A percentile compares a stretch with the other conserved stretches of the same genome.
phyloP scores from a whole-genome alignment of 2,113 vertebrate species.

The Sarotherodon lohbergeri region DNA sequence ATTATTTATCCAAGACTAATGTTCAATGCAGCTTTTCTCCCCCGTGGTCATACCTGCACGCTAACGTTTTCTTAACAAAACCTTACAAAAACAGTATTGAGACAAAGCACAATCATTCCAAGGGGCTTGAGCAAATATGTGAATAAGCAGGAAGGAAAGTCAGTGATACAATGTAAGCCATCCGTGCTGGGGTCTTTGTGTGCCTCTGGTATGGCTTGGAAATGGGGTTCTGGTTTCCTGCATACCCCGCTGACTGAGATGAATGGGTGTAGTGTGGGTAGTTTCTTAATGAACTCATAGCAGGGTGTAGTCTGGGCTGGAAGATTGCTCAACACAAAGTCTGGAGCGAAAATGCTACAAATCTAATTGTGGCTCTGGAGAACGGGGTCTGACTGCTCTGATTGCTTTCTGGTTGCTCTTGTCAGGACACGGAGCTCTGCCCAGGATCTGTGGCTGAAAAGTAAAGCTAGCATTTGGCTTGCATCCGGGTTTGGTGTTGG shows the following conservation, averaged over 20 bases:
- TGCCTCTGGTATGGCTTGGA: slow-evolving; percentile 16
- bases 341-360: slow-evolving; percentile 18
- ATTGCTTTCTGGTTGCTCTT: slow-evolving; percentile 41
- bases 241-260: slow-evolving; percentile 39
- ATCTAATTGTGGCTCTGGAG: slow-evolving; percentile 48
- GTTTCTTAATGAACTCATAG: slow-evolving; percentile 56
- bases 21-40: not conserved
- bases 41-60: not conserved
- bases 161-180: slow-evolving; percentile 14
- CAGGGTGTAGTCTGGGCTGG: slow-evolving; percentile 45
- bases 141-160: not conserved
- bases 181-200: slow-evolving; percentile 22
- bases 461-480: slow-evolving; percentile 11
- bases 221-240: slow-evolving; percentile 51
- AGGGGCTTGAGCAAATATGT: not conserved
- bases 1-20: not conserved
- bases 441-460: slow-evolving; percentile 30
- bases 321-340: slow-evolving; percentile 35
- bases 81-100: not conserved
- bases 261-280: slow-evolving; percentile 43
- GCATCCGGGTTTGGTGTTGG: slow-evolving; percentile 9
- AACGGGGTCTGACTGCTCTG: slow-evolving; percentile 1
- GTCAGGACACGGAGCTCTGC: slow-evolving; percentile 21
- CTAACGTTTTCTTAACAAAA: not conserved
- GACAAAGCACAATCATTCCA: not conserved